These are phyloP conservation scores for Platorchestia sp. DNA, from an alignment of 1,140 invertebrate species.

Conservation along the genomic window DNA sequence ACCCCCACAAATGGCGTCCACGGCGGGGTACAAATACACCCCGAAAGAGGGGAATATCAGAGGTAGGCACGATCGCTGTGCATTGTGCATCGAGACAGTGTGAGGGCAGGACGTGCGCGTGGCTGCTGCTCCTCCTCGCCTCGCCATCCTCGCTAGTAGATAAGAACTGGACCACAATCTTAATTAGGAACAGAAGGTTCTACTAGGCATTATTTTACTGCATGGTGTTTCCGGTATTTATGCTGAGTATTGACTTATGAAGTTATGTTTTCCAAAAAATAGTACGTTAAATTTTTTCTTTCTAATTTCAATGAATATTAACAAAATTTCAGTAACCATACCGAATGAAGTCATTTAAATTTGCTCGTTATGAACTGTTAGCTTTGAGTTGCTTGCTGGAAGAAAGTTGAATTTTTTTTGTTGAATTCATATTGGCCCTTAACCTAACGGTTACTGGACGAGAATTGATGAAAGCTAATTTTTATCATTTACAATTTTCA, in stretches of 20 bases:
- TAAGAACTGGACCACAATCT: background rate
- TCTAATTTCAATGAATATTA: no score
- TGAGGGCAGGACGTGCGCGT: background rate
- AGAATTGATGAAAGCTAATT: no score
- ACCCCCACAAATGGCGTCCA: background rate
- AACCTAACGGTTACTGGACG: no score
- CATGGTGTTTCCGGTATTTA: background rate
- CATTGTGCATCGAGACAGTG: background rate
- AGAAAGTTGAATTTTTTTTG: no score
- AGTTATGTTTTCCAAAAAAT: background rate
- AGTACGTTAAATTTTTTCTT: no score
- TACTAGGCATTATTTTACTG: background rate
- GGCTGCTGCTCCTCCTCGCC: background rate
- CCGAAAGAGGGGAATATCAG: background rate
- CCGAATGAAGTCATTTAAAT: no score
- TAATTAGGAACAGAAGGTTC: background rate
- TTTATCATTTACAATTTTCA: no score
- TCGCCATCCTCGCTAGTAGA: background rate
- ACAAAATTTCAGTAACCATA: no score
- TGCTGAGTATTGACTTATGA: background rate
- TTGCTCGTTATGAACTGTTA: no score
- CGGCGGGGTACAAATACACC: background rate
- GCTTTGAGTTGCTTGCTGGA: no score
- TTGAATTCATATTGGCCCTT: no score
- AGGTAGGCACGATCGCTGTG: background rate